phyloP scores from a whole-genome alignment of 2,113 vertebrate species.

The Paedocypris sp. region DNA sequence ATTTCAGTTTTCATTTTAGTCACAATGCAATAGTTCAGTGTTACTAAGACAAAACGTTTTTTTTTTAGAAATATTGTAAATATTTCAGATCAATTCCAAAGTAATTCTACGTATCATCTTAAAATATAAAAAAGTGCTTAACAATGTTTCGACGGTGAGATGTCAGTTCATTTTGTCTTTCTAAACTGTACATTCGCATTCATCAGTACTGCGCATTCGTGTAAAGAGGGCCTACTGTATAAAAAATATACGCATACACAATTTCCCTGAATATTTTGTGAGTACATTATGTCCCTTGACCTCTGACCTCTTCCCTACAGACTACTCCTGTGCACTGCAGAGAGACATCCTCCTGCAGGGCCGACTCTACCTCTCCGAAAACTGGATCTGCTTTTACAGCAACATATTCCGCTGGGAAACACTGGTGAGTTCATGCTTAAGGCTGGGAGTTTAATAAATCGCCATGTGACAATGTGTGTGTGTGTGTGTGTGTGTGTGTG shows the following conservation, averaged over 20 bases:
- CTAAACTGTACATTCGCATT: not conserved
- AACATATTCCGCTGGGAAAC: slow-evolving; percentile 99
- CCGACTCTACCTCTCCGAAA: slow-evolving; percentile 99
- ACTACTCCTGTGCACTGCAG: slow-evolving; percentile 97
- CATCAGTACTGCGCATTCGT: no score
- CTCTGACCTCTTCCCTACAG: slow-evolving; percentile 66
- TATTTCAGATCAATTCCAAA: no score
- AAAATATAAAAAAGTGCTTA: no score
- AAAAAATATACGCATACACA: no score
- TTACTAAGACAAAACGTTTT: not conserved
- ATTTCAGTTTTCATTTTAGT: not conserved
- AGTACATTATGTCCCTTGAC: slow-evolving; percentile 1
- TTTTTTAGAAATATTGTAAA: no score
- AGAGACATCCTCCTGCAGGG: slow-evolving; percentile 97
- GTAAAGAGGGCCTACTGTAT: no score
- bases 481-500: not conserved
- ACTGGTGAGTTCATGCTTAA: slow-evolving; percentile 77
- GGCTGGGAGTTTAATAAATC: slow-evolving; percentile 36
- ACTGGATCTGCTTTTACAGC: slow-evolving; percentile 99
- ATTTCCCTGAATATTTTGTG: no score
- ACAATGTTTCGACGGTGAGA: no score
- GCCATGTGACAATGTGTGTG: not conserved
- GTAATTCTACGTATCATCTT: no score
- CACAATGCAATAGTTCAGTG: not conserved
- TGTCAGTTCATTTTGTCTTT: not conserved